Conservation (phyloP, 2,113 vertebrate genomes). For the Phyllostomus hastatus region DNA sequence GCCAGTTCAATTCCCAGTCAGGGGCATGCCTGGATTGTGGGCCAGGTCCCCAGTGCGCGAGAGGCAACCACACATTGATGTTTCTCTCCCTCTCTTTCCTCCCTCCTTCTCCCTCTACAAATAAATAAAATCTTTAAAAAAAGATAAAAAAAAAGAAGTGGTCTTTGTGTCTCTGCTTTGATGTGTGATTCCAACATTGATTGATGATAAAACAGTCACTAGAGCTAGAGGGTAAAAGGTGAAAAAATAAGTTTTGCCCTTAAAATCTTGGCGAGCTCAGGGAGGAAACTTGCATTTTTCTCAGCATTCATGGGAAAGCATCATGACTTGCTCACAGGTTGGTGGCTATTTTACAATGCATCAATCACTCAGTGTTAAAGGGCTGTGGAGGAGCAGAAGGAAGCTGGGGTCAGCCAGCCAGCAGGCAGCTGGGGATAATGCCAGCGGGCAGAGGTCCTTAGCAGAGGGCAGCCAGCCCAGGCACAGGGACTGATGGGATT, state of each 20-base stretch:
- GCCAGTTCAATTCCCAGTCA: no score
- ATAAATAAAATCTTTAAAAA: no score
- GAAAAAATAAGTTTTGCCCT: not conserved
- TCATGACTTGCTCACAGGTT: not conserved
- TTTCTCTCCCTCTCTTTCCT: no score
- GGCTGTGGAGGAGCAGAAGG: not conserved
- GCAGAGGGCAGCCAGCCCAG: not conserved
- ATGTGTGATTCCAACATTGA: not conserved
- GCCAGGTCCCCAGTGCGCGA: no score
- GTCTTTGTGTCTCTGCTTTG: not conserved
- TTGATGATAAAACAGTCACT: not conserved
- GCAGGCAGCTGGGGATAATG: not conserved
- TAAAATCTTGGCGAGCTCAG: not conserved
- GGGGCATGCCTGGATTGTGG: no score
- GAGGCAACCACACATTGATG: no score
- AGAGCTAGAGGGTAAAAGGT: not conserved
- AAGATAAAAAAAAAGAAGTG: not conserved
- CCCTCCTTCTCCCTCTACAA: no score
- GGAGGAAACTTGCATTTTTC: slow-evolving; percentile 32
- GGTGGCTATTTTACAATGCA: not conserved
- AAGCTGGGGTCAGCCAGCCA: not conserved
- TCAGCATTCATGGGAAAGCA: not conserved
- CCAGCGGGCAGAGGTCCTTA: slow-evolving; percentile 1
- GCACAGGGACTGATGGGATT: not conserved
- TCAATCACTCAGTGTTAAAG: slow-evolving; percentile 19